phyloP scores from a whole-genome alignment of 2,797 vertebrate genomes.

The Coracias cyanogaster region DNA sequence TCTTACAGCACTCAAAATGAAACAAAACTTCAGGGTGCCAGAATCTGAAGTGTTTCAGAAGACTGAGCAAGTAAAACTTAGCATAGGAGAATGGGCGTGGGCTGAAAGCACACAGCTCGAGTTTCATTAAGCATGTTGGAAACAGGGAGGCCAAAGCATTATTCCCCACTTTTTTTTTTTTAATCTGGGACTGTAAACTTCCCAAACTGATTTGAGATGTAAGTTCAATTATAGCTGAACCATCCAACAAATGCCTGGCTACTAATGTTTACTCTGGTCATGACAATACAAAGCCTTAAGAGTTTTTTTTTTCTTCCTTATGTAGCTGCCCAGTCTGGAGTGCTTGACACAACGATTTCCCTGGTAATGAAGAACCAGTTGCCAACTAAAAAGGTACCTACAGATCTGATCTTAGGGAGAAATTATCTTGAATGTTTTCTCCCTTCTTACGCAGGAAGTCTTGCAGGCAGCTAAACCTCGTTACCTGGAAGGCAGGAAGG shows the following conservation, averaged over 20 bases:
- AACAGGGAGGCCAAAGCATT: background rate
- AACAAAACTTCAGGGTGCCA: background rate
- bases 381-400: slow-evolving; percentile 85
- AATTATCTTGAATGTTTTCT: background rate
- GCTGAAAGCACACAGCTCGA: background rate
- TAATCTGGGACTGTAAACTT: background rate
- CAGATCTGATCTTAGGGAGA: background rate
- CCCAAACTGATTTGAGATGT: background rate
- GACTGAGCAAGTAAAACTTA: background rate
- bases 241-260: background rate
- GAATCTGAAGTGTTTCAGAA: background rate
- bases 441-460: background rate
- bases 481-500: background rate
- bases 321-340: slow-evolving; percentile 91
- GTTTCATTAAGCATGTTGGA: background rate
- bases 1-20: background rate
- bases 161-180: background rate
- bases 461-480: background rate
- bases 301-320: background rate
- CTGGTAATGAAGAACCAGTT: slow-evolving; percentile 87
- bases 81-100: background rate
- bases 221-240: background rate
- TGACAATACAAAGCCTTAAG: background rate
- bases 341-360: slow-evolving; percentile 90
- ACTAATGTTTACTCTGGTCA: background rate